phyloP scores from a whole-genome alignment of 2,888 invertebrate species.

The Colostygia pectinataria region DNA sequence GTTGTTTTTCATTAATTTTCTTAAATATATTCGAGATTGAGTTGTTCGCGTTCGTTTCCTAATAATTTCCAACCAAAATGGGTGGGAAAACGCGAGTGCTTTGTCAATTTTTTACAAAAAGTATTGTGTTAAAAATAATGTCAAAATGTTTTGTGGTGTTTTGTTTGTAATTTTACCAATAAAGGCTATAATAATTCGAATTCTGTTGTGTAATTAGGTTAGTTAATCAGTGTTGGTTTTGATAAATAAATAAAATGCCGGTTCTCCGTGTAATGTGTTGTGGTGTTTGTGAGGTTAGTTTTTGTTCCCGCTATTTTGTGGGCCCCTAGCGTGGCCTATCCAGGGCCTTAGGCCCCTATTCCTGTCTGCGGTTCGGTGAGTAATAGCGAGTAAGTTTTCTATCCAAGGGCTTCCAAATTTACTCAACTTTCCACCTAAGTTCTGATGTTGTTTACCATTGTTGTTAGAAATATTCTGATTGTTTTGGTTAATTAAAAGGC shows the following conservation, averaged over 20 bases:
- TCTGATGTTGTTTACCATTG: slow-evolving; percentile 28
- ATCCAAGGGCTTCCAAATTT: slow-evolving; percentile 61
- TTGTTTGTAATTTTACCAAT: slow-evolving; percentile 49
- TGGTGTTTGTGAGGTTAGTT: slow-evolving; percentile 72
- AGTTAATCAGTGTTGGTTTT: slow-evolving; percentile 21
- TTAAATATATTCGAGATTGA: slow-evolving; percentile 62
- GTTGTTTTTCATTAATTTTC: slow-evolving; percentile 59
- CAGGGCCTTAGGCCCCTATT: slow-evolving; percentile 38
- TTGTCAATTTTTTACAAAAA: slow-evolving; percentile 39
- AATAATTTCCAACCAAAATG: slow-evolving; percentile 30
- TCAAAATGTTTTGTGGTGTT: slow-evolving; percentile 72
- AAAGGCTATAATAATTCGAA: slow-evolving; percentile 29
- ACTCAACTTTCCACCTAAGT: slow-evolving; percentile 11
- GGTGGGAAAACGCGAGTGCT: slow-evolving; percentile 33
- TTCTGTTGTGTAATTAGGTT: slow-evolving; percentile 23
- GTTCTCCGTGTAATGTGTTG: slow-evolving; percentile 46
- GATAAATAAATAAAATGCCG: slow-evolving; percentile 9
- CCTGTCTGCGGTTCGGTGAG: slow-evolving; percentile 74
- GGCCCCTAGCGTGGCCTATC: slow-evolving; percentile 34
- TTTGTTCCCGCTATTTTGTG: slow-evolving; percentile 73
- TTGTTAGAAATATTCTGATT: slow-evolving; percentile 10
- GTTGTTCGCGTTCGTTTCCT: slow-evolving; percentile 50
- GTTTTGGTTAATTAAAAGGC: slow-evolving; percentile 28
- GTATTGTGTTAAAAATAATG: slow-evolving; percentile 54
- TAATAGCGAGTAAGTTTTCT: slow-evolving; percentile 71